These are phyloP conservation scores for Amia ocellicauda DNA, from an alignment of 2,113 vertebrate genomes.

Conservation along the genomic window DNA sequence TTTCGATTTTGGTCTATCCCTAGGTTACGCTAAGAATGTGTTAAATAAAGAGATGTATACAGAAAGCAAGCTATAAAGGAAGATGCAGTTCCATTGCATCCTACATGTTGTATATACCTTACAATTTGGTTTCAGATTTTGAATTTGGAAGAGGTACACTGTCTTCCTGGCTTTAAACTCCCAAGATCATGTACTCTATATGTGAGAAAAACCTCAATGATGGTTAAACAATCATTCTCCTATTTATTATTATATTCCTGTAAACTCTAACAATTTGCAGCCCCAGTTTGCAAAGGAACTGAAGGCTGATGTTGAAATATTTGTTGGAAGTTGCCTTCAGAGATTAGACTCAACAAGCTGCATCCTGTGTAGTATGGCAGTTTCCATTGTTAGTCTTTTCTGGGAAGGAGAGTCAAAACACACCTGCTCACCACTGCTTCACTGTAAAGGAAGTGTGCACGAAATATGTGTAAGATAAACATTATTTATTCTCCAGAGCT, in stretches of 20 bases:
- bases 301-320: conserved; percentile 42
- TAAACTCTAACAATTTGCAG: background rate
- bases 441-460: conserved; percentile 79
- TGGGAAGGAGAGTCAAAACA: conserved; percentile 82
- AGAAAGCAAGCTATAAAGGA: no score
- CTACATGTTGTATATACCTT: no score
- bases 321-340: conserved; percentile 59
- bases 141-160: no score
- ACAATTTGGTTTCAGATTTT: no score
- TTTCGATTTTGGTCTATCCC: no score
- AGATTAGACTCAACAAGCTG: conserved; percentile 83
- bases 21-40: no score
- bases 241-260: conserved; percentile 7
- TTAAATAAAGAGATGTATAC: no score
- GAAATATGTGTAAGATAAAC: conserved; percentile 82
- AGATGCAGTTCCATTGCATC: no score
- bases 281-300: background rate
- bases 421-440: conserved; percentile 86
- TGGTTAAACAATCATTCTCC: background rate
- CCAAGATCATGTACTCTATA: no score
- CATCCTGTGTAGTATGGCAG: conserved; percentile 80
- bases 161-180: no score
- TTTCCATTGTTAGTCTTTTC: conserved; percentile 78
- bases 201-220: background rate
- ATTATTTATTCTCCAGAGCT: conserved; percentile 72